phyloP scores from a whole-genome alignment of 2,888 invertebrate genomes.

The Macropis europaea region DNA sequence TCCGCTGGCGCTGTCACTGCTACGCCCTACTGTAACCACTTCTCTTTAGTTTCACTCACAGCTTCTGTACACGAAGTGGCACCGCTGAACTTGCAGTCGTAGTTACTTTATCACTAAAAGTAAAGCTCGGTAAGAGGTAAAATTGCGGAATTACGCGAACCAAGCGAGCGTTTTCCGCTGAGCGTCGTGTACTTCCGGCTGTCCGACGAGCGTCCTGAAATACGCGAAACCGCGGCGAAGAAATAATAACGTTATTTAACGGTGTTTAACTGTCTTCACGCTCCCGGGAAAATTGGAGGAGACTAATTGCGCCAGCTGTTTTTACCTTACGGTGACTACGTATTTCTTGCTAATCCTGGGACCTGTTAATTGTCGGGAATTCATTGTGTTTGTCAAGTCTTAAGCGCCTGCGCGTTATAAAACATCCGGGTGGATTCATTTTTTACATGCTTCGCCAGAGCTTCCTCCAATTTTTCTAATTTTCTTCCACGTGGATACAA shows the following conservation, averaged over 20 bases:
- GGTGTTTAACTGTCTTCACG: constrained; percentile 24
- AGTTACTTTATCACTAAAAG: constrained; percentile 48
- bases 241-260: constrained; percentile 36
- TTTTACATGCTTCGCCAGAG: background rate
- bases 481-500: no score
- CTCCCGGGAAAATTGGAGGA: background rate
- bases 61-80: constrained; percentile 58
- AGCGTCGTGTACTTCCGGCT: background rate
- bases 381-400: constrained; percentile 1
- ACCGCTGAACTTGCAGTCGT: constrained; percentile 53
- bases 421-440: background rate
- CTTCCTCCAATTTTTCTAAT: background rate
- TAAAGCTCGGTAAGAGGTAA: constrained; percentile 8
- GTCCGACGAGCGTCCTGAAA: no score
- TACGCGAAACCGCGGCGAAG: background rate
- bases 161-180: constrained; percentile 39
- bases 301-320: constrained; percentile 28
- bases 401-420: background rate
- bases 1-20: constrained; percentile 17
- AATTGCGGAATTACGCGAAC: constrained; percentile 32
- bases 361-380: constrained; percentile 10
- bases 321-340: constrained; percentile 3
- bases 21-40: constrained; percentile 30
- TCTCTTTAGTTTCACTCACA: constrained; percentile 51
- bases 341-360: background rate